Base-by-base conservation (phyloP, 1,140 invertebrate genomes). In the Polyergus mexicanus region DNA sequence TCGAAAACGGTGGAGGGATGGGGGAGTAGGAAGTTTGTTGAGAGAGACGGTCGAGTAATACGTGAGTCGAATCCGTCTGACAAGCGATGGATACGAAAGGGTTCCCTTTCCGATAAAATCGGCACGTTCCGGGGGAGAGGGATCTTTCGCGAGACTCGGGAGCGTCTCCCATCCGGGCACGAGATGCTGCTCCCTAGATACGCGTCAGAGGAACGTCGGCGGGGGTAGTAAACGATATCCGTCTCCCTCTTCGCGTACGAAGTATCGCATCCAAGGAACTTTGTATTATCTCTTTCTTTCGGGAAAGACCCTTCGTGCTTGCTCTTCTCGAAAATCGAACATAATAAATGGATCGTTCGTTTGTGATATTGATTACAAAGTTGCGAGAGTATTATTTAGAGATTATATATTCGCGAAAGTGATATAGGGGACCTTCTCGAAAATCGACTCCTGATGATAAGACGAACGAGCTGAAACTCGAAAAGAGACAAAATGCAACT, bases 91-190 rank as follows among this genome's bases (percentile, higher is more conserved):
- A 90, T 90, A 16, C 47, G 84, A 90, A 90, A 90, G 87, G 71
- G 86, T 74, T 88, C 38, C 11, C 47, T 86, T 51, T 51, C 76
- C 44, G 90, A 91, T 91, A 90, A 88, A 91, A 91, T 90, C 90
- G 87, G 89, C 90, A 91, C 89, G 89, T 91, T 90, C 76, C 74
- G 54, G 10, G 32, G 69, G 63, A 60, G 65, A 77, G 47, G 58
- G 65, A 75, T 56, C 11, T 51, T 58, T 58, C 86, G 71, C 76
- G 88, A 86, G 84, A 86, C 77, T 88, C 84, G 84, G 86, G 86
- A 88, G 78, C 89, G 88, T 72, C 86, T 69, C 65, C 74, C 38
- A 72, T 62, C 62, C 19, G 65, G 35, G 4, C 22, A 28, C 56
- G 63, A 85, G 89, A 90, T 89, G 76, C 60, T 66, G 69, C 63